Conservation (phyloP, 2,113 vertebrate species). For the Varanus salvator region DNA sequence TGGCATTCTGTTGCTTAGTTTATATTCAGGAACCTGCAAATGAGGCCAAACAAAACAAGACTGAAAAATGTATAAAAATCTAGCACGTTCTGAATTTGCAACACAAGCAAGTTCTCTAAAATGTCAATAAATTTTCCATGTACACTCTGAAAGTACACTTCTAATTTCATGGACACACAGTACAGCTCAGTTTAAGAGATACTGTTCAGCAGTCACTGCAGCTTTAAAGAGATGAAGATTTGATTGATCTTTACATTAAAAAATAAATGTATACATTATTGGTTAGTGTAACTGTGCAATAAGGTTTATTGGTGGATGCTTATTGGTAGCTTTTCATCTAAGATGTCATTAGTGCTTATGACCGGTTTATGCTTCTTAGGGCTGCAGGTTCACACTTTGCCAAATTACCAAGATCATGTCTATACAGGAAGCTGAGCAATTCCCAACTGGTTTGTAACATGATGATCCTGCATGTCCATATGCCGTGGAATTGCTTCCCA, state of each 20-base stretch:
- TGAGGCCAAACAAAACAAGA: constrained; percentile 41
- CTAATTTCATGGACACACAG: not conserved
- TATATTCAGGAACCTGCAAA: constrained; percentile 20
- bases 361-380: not conserved
- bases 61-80: constrained; percentile 7
- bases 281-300: not conserved
- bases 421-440: not conserved
- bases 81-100: not conserved
- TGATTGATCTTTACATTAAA: not conserved
- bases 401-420: not conserved
- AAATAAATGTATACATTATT: not conserved
- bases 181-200: not conserved
- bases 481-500: not conserved
- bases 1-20: constrained; percentile 4
- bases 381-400: not conserved
- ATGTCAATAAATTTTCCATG: not conserved
- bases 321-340: not conserved
- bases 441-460: not conserved
- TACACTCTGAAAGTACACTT: not conserved
- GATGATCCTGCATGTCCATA: not conserved
- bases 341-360: not conserved
- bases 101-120: not conserved
- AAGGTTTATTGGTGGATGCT: not conserved
- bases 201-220: not conserved
- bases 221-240: too few species aligned